Percentiles rank a stretch among this genome's conserved stretches.
phyloP scores from a whole-genome alignment of 2,888 invertebrate species.

The Schizaphis graminum region DNA sequence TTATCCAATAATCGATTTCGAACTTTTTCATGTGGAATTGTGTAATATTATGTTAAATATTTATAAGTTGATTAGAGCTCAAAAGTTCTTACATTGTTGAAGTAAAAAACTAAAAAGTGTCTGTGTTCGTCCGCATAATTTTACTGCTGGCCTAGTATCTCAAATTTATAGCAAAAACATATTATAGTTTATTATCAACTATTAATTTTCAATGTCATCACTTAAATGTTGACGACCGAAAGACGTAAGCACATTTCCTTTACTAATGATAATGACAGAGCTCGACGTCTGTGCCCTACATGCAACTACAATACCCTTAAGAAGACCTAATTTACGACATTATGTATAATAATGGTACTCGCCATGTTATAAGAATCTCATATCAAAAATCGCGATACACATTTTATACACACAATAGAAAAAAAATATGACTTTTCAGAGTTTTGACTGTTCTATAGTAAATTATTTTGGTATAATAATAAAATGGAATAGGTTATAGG shows the following conservation, averaged over 20 bases:
- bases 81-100: neutral
- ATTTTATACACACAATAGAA: neutral
- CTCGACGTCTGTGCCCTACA: neutral
- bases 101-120: neutral
- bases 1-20: neutral
- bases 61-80: neutral
- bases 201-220: slow-evolving; percentile 44
- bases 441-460: neutral
- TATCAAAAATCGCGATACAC: neutral
- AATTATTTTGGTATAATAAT: neutral
- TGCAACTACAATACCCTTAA: neutral
- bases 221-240: neutral
- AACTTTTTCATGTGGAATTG: neutral
- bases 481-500: neutral
- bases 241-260: neutral
- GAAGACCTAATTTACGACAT: neutral
- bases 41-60: neutral
- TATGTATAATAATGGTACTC: neutral
- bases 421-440: neutral
- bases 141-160: neutral
- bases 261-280: neutral
- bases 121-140: neutral
- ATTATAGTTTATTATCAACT: slow-evolving; percentile 25
- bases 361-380: neutral
- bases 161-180: slow-evolving; percentile 22